Conservation (phyloP, 2,113 vertebrate species). For the Phalacrocorax aristotelis region DNA sequence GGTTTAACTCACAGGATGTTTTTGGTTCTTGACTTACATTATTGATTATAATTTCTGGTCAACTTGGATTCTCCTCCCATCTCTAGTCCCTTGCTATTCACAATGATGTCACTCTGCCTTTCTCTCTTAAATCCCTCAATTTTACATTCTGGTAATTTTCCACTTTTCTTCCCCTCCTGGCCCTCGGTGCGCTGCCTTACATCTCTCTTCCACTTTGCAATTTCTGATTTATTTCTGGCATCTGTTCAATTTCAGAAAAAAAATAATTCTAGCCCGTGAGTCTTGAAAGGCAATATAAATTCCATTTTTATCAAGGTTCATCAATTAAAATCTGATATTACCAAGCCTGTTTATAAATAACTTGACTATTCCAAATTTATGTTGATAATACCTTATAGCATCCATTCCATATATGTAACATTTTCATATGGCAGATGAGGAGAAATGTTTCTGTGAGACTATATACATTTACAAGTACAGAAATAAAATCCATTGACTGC, state of each 20-base stretch:
- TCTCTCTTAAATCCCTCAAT: background rate
- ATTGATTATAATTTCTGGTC: background rate
- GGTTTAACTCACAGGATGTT: background rate
- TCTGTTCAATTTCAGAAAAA: background rate
- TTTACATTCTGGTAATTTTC: slow-evolving; percentile 31
- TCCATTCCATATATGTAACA: background rate
- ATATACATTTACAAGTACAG: background rate
- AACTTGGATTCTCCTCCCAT: background rate
- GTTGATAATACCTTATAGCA: background rate
- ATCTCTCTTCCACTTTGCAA: slow-evolving; percentile 22
- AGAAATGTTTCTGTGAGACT: background rate
- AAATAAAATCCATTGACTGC: background rate
- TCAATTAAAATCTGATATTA: slow-evolving; percentile 22
- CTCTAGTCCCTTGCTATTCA: background rate
- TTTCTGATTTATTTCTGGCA: slow-evolving; percentile 53
- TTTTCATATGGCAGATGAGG: background rate
- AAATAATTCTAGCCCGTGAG: background rate
- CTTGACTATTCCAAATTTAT: background rate
- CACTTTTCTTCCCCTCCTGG: background rate
- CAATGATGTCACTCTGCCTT: background rate
- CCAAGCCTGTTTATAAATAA: slow-evolving; percentile 13
- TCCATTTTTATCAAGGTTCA: background rate
- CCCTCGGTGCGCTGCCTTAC: background rate
- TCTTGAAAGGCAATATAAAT: background rate
- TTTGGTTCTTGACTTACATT: background rate